Base-by-base conservation (phyloP, 2,797 vertebrate species). In the Phoebastria nigripes region DNA sequence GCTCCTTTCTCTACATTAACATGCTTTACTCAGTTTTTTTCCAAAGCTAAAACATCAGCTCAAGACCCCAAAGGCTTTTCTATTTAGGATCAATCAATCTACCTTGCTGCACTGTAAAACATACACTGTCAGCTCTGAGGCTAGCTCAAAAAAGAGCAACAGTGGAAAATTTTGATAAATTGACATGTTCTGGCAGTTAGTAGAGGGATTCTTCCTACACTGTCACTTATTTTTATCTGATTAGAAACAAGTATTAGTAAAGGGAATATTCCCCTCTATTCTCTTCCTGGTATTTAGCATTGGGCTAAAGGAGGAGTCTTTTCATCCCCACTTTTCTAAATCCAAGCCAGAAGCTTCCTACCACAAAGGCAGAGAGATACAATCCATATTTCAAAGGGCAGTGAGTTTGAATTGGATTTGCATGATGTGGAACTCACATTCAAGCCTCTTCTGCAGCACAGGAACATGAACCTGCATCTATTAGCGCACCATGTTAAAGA, bases 41-140 rank as follows among this genome's bases (percentile, higher is more conserved):
- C 65, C 12, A 8, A 92, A 96, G 83, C 89, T 94, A 90, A 96
- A 94, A 85, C 91, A 94, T 95, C 89, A 96, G 82, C 93, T 95
- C 3, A 0, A 96, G 95, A 96, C 92, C 96, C 95, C 92, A 96
- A 96, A 96, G 97, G 93, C 93, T 95, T 69, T 95, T 95, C 83
- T 96, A 77, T 96, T 97, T 97, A 96, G 95, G 97, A 97, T 96
- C 96, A 97, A 97, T 97, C 96, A 97, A 92, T 96, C 93, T 95
- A 95, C 94, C 94, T 95, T 91, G 89, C 96, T 91, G 93, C 72
- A 96, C 81, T 90, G 93, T 95, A 97, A 97, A 97, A 96, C 81
- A 89, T 85, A 96, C 78, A 94, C 73, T 93, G 95, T 94, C 94
- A 94, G 96, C 96, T 96, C 86, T 11, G 37, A 93, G 91, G 78